Base-by-base conservation (phyloP, 2,888 invertebrate species). In the Rhagium mordax region DNA sequence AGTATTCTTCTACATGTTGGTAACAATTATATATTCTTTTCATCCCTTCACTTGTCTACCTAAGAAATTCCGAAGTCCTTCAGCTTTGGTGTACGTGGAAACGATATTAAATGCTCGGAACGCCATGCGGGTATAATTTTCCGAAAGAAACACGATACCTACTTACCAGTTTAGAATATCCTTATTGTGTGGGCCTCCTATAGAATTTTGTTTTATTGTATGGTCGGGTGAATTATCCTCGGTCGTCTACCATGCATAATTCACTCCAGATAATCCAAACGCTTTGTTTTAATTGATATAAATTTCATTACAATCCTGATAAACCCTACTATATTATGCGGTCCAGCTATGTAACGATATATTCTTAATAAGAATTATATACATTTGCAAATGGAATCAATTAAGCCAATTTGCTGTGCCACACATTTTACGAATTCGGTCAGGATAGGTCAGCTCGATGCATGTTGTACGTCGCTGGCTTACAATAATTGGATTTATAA, bases 21-120 rank as follows among this genome's bases (percentile, higher is more conserved):
- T 71, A 74, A 80, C 78, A 80, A 80, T 80, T 79, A 78, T 74
- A 76, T 80, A 80, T 80, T 80, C 80, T 80, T 80, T 80, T 75
- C 80, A 76, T 74, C 78, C 78, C 77, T 72, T 69, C 72, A 71
- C 72, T 75, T 74, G 77, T 76, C 65, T 70, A 70, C 70, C 71
- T 72, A 71, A 72, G 75, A 76, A 79, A 78, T 78, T 79, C 74
- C 75, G 66, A 74, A 78, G 67, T 79, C 77, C 67, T 71, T 70
- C 72, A 53, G 41, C 74, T 59, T 41, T 70, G 47, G 62, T 76
- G 74, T 79, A 80, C 80, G 80, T 80, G 80, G 60, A 70, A 48
- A 20, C 20, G 66, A 70, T 72, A 62, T 67, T 66, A 61, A 75
- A 70, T 51, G 49, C 51, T 53, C 71, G 15, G 59, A 51, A 64